Evolutionary conservation across 2,113 vertebrate species (phyloP).

Genomic region (Podarcis cretensis): DNA sequence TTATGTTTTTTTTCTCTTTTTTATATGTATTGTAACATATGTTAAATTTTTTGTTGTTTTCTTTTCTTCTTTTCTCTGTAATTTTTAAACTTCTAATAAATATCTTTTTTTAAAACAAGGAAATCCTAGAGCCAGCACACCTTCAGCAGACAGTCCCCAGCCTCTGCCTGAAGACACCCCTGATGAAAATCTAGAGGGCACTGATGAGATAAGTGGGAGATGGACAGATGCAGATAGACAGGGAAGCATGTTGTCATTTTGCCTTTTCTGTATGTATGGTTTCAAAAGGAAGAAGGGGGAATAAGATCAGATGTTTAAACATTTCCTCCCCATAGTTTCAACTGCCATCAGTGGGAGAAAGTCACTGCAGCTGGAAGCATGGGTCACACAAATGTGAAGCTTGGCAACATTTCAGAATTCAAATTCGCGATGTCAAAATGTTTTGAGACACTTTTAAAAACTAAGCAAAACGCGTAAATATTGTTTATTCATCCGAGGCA

Average conservation of each 20-base stretch:
- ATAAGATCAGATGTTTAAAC: neutral
- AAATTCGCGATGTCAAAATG: neutral
- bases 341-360: neutral
- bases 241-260: neutral
- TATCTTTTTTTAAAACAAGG: no score
- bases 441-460: neutral
- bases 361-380: neutral
- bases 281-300: neutral
- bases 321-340: neutral
- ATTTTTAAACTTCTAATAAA: no score
- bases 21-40: no score
- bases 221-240: neutral
- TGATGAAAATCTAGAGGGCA: neutral
- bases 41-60: no score
- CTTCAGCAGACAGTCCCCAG: neutral
- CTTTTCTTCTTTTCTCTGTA: no score
- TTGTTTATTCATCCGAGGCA: no score
- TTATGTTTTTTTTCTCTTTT: no score
- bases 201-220: neutral
- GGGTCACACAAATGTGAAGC: neutral
- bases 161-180: neutral
- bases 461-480: neutral
- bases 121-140: neutral
- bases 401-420: neutral
- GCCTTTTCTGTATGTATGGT: neutral